Percentiles rank a stretch among this genome's conserved stretches.
These are phyloP conservation scores for Lottia scabra DNA, from an alignment of 2,888 invertebrate genomes.

Conservation along the genomic window DNA sequence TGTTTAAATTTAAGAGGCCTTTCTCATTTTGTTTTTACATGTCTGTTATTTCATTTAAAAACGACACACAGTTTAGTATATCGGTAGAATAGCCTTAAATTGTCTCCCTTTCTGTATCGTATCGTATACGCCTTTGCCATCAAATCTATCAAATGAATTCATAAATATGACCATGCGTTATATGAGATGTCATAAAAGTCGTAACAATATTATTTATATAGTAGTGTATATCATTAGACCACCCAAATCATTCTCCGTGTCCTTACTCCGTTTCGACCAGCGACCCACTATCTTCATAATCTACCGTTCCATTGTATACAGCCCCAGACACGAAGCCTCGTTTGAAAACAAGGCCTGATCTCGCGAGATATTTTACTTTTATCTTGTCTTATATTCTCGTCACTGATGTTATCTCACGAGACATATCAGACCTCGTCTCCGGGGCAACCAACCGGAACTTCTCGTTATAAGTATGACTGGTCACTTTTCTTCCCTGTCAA, in stretches of 20 bases:
- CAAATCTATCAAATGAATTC: no score
- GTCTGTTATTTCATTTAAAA: no score
- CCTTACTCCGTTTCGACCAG: background rate
- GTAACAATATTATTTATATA: no score
- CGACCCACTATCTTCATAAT: background rate
- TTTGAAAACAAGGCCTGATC: background rate
- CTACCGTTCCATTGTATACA: background rate
- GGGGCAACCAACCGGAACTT: background rate
- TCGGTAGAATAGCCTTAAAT: no score
- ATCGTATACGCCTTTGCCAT: no score
- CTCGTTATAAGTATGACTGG: background rate
- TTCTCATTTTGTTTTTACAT: no score
- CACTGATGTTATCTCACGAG: conserved; percentile 1
- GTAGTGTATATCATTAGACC: background rate
- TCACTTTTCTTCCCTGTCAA: background rate
- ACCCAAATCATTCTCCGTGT: background rate
- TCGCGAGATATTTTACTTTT: conserved; percentile 1
- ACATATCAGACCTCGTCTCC: background rate
- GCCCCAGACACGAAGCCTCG: background rate
- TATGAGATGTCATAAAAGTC: no score
- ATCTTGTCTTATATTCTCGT: background rate
- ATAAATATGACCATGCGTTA: no score
- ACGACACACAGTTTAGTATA: no score
- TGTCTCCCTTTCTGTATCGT: no score
- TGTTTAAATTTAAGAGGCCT: no score